Evolutionary conservation across 35 echinoderm and acorn worm genomes (phyloP).

Genomic region (Heliocidaris tuberculata): DNA sequence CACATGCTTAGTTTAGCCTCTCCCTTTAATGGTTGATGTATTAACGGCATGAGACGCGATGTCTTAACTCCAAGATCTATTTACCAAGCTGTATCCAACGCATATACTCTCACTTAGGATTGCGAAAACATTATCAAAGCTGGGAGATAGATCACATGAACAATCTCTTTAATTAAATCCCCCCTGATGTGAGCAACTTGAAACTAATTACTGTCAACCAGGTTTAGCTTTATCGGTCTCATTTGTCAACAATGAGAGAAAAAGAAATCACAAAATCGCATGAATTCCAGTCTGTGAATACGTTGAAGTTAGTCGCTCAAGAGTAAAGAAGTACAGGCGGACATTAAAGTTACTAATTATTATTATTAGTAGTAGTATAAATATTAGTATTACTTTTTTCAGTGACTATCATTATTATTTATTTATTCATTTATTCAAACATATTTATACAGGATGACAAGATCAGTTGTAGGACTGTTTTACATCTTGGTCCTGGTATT

Average conservation of each 20-base stretch:
- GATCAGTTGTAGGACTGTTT: too few species aligned
- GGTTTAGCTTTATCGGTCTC: neutral
- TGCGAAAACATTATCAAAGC: constrained; percentile 4
- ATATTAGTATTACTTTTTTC: too few species aligned
- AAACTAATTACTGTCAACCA: neutral
- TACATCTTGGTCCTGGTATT: too few species aligned
- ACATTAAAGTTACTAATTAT: neutral
- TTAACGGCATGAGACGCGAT: neutral
- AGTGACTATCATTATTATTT: too few species aligned
- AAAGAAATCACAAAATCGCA: neutral
- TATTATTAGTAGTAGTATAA: too few species aligned
- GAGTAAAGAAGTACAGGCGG: neutral
- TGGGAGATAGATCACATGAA: neutral
- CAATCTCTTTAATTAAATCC: constrained; percentile 6
- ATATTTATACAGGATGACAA: too few species aligned
- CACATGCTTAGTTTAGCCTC: neutral
- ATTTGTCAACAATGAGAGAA: neutral
- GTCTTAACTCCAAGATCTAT: neutral
- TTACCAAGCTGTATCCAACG: neutral
- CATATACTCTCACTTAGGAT: neutral
- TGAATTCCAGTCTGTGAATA: neutral
- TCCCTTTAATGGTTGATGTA: constrained; percentile 11
- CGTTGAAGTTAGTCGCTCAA: neutral
- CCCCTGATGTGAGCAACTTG: neutral
- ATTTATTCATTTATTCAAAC: too few species aligned